phyloP scores from a whole-genome alignment of 2,888 invertebrate genomes.

The Aspidiotus destructor region DNA sequence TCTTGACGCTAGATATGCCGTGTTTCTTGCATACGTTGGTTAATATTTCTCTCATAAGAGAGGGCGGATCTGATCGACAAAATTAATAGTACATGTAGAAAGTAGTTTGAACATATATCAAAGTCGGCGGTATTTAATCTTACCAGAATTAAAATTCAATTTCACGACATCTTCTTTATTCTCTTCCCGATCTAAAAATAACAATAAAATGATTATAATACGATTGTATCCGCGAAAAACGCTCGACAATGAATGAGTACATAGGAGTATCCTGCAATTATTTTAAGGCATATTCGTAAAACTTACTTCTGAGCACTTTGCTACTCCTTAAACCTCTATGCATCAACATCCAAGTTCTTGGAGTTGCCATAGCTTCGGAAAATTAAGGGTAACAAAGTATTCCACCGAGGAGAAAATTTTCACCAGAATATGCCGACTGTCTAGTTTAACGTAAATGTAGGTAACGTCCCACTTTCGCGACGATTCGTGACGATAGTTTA shows the following conservation, averaged over 20 bases:
- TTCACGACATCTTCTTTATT: conserved; percentile 55
- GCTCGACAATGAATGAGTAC: no score
- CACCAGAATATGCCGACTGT: no score
- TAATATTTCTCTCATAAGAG: conserved; percentile 52
- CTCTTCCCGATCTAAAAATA: conserved; percentile 38
- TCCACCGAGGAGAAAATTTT: no score
- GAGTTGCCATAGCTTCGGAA: conserved; percentile 18
- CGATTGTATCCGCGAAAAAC: not conserved
- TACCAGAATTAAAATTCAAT: conserved; percentile 49
- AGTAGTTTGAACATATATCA: not conserved
- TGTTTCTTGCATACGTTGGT: conserved; percentile 52
- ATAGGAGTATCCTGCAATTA: no score
- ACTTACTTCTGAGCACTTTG: conserved; percentile 25
- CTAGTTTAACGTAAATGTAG: no score
- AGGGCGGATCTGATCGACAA: conserved; percentile 44
- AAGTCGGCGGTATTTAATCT: conserved; percentile 15
- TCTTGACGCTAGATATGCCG: conserved; percentile 62
- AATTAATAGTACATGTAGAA: conserved; percentile 18
- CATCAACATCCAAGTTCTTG: conserved; percentile 28
- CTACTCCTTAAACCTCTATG: conserved; percentile 18
- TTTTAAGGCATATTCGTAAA: not conserved
- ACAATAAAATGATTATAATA: conserved; percentile 1
- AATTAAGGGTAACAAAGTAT: not conserved
- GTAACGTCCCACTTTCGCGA: no score
- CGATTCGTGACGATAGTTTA: no score